Percentiles rank a stretch among this genome's conserved stretches.
Conservation (phyloP, 1,140 invertebrate species). For the Pinna nobilis region DNA sequence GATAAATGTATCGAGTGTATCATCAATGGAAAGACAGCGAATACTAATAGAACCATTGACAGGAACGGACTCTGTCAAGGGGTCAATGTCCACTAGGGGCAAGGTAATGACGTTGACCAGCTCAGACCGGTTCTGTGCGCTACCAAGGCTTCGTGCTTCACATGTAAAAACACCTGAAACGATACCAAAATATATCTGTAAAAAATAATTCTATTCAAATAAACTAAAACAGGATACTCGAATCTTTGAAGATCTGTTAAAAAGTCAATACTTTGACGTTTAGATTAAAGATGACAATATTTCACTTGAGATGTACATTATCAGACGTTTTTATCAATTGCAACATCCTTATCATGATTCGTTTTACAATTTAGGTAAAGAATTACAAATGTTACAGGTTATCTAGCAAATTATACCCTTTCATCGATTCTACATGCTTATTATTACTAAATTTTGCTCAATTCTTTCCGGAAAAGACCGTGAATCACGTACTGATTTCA, state of each 20-base stretch:
- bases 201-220: background rate
- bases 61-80: slow-evolving; percentile 39
- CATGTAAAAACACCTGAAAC: slow-evolving; percentile 53
- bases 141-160: slow-evolving; percentile 42
- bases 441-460: too few relatives aligned
- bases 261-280: background rate
- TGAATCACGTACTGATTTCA: too few relatives aligned
- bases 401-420: too few relatives aligned
- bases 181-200: background rate
- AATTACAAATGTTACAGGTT: too few relatives aligned
- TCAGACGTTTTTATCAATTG: background rate
- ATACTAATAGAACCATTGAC: slow-evolving; percentile 36
- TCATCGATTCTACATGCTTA: too few relatives aligned
- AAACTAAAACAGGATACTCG: background rate
- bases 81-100: slow-evolving; percentile 53
- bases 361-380: too few relatives aligned
- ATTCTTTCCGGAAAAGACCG: too few relatives aligned
- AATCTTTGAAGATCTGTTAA: background rate
- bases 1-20: slow-evolving; percentile 45
- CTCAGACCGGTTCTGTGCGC: slow-evolving; percentile 41
- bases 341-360: background rate
- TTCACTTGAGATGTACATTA: background rate
- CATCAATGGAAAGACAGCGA: slow-evolving; percentile 53
- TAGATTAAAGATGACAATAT: background rate
- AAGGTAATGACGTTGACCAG: slow-evolving; percentile 48